Percentiles rank a stretch among this genome's conserved stretches.
Conservation (phyloP, 2,113 vertebrate species). For the Okapia johnstoni region DNA sequence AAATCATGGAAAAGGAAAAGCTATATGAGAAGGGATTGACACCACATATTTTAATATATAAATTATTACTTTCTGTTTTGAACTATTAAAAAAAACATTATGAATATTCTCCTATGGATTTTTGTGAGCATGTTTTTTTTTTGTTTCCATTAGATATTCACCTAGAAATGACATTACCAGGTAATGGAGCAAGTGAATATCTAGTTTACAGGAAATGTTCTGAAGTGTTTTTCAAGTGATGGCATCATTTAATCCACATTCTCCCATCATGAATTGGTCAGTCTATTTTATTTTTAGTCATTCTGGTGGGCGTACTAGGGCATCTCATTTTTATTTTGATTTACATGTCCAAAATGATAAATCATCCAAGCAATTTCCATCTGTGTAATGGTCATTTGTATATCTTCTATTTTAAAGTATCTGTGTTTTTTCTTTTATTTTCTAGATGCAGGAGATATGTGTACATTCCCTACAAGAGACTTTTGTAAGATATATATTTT, state of each 20-base stretch:
- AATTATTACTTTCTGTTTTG: neutral
- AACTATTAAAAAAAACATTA: neutral
- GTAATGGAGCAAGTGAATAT: neutral
- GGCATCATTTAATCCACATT: neutral
- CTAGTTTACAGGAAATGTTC: neutral
- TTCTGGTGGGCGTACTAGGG: neutral
- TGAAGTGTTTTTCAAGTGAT: neutral
- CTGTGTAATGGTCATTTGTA: neutral
- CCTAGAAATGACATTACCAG: neutral
- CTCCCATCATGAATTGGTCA: neutral
- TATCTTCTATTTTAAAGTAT: neutral
- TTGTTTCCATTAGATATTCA: neutral
- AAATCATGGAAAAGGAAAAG: neutral
- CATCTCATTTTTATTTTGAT: neutral
- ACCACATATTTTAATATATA: neutral
- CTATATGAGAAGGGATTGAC: neutral
- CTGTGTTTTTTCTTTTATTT: neutral
- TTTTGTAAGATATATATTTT: neutral
- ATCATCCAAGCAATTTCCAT: neutral
- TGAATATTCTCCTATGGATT: neutral
- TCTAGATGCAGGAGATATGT: neutral
- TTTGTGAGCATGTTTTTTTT: neutral
- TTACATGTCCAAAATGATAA: neutral
- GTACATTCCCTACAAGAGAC: neutral
- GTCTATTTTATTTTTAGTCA: neutral